phyloP scores from a whole-genome alignment of 2,797 vertebrate genomes.

The Carduelis carduelis region DNA sequence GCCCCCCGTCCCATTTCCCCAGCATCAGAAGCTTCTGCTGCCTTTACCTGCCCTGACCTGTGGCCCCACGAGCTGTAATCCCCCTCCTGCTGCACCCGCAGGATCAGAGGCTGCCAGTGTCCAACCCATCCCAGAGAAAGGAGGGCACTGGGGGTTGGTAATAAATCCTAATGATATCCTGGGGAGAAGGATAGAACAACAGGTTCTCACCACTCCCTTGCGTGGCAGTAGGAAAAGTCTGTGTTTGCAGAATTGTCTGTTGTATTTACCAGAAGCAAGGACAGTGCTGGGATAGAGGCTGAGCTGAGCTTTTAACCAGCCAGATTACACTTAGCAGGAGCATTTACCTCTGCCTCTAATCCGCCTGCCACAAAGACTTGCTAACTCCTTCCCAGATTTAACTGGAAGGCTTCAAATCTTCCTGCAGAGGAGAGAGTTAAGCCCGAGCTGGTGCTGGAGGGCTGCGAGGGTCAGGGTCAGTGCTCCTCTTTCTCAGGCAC shows the following conservation, averaged over 20 bases:
- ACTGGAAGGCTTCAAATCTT: slow-evolving; percentile 31
- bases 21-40: background rate
- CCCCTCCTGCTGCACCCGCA: slow-evolving; percentile 31
- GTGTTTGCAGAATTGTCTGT: background rate
- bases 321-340: slow-evolving; percentile 58
- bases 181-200: background rate
- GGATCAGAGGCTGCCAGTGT: background rate
- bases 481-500: background rate
- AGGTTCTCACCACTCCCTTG: background rate
- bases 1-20: background rate
- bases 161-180: background rate
- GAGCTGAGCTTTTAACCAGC: slow-evolving; percentile 57
- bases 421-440: slow-evolving; percentile 20
- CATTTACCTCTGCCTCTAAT: slow-evolving; percentile 62
- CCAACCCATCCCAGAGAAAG: background rate
- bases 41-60: slow-evolving; percentile 17
- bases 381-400: slow-evolving; percentile 62
- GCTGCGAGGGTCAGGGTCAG: background rate
- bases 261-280: slow-evolving; percentile 44
- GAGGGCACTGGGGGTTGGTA: background rate
- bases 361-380: slow-evolving; percentile 46
- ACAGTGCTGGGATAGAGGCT: slow-evolving; percentile 39
- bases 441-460: background rate
- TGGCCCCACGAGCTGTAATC: background rate
- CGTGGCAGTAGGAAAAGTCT: background rate